phyloP scores from a whole-genome alignment of 2,113 vertebrate genomes.

The Melanerpes aurifrons region DNA sequence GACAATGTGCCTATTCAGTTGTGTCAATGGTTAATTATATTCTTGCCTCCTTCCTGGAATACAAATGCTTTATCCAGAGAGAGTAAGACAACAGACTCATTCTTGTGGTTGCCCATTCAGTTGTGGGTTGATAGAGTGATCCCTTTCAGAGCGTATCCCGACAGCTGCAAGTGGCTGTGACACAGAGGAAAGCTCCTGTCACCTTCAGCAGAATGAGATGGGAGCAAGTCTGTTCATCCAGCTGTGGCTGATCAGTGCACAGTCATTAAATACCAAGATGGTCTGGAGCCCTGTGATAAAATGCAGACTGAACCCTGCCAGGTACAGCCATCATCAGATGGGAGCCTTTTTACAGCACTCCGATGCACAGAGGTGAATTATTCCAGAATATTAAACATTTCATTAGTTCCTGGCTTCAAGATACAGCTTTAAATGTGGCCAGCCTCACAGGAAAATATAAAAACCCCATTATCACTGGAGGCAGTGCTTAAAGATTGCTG shows the following conservation, averaged over 20 bases:
- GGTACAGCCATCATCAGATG: neutral
- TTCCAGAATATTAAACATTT: slow-evolving; percentile 41
- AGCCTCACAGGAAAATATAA: neutral
- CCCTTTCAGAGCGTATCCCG: slow-evolving; percentile 49
- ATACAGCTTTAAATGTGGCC: neutral
- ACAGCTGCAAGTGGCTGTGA: slow-evolving; percentile 60
- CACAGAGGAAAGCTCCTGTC: slow-evolving; percentile 49
- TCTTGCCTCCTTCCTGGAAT: slow-evolving; percentile 64
- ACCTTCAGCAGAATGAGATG: slow-evolving; percentile 52
- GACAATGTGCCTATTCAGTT: slow-evolving; percentile 64
- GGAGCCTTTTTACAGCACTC: slow-evolving; percentile 37
- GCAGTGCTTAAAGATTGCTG: neutral
- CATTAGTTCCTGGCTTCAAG: slow-evolving; percentile 6
- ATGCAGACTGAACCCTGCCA: neutral
- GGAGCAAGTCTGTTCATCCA: slow-evolving; percentile 39
- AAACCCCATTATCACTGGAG: neutral
- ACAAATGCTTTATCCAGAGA: slow-evolving; percentile 52
- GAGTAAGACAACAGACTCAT: slow-evolving; percentile 59
- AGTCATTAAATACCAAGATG: slow-evolving; percentile 55
- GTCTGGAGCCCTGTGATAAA: slow-evolving; percentile 53
- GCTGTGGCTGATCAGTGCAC: slow-evolving; percentile 27
- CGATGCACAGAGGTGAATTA: slow-evolving; percentile 1
- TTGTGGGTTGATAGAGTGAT: slow-evolving; percentile 47
- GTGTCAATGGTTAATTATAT: slow-evolving; percentile 74
- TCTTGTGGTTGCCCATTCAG: slow-evolving; percentile 31